Conservation (phyloP, 2,888 invertebrate genomes). For the Quadriops clusia region DNA sequence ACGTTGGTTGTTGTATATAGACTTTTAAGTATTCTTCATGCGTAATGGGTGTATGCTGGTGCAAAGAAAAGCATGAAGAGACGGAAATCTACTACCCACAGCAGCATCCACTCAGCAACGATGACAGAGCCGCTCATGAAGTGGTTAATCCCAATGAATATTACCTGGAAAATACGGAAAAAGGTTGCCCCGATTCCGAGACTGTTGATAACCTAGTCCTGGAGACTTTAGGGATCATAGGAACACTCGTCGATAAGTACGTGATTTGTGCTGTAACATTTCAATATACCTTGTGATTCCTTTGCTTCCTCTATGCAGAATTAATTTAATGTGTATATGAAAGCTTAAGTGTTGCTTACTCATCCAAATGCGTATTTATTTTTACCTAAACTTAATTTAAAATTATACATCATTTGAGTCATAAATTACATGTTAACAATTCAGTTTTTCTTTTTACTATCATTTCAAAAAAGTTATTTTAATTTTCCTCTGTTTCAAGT, state of each 20-base stretch:
- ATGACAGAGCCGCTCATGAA: too few relatives aligned
- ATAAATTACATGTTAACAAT: neutral
- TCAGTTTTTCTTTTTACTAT: neutral
- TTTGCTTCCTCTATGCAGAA: neutral
- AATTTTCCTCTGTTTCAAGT: conserved; percentile 39
- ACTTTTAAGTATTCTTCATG: conserved; percentile 13
- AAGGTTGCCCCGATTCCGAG: conserved; percentile 32
- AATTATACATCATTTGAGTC: neutral
- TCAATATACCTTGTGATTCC: neutral
- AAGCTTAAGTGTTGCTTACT: neutral
- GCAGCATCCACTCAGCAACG: too few relatives aligned
- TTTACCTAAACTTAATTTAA: neutral
- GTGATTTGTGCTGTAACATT: conserved; percentile 26
- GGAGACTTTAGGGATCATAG: conserved; percentile 68
- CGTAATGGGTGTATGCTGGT: conserved; percentile 68
- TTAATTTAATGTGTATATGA: conserved; percentile 3
- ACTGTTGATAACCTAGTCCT: conserved; percentile 63
- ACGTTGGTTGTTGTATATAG: conserved; percentile 10
- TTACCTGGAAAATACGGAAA: conserved; percentile 24
- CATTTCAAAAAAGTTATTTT: neutral
- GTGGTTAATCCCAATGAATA: conserved; percentile 13
- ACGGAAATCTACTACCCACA: conserved; percentile 37
- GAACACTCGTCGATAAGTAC: conserved; percentile 76
- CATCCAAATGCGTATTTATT: neutral
- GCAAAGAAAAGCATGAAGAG: conserved; percentile 52